Evolutionary conservation across 1,140 invertebrate genomes (phyloP), one percentile per base, ranked within the genome.

Genomic region (Maconellicoccus hirsutus): DNA sequence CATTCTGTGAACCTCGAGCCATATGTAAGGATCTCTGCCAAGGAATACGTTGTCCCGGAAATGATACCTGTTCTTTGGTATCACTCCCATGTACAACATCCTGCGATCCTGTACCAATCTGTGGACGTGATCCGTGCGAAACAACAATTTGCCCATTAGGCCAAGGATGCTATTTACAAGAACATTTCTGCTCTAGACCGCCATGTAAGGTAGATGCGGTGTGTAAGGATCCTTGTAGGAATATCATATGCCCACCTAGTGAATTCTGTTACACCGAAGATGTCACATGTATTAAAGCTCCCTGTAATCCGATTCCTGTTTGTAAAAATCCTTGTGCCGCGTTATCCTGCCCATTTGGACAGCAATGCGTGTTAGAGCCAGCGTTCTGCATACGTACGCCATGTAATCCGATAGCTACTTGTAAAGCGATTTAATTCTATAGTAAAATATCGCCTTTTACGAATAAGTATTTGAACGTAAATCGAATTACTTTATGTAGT

Each of bases 191-290:
- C 61, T 26, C 61, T 8, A 26, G 19, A 25, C 61, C 61, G 8
- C 61, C 21, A 4, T 25, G 61, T 66, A 10, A 8, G 19, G 61
- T 25, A 16, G 61, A 66, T 23, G 61, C 61, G 10, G 25, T 25
- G 6, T 66, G 61, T 16, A 10, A 22, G 6, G 61, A 66, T 66
- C 22, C 25, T 66, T 66, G 61, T 19, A 25, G 16, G 8, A 22
- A 16, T 23, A 19, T 66, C 19, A 8, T 19, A 10, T 66, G 61
- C 25, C 14, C 2, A 6, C 61, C 61, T 2, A 19, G 21, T 19
- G 25, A 66, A 66, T 66, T 25, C 19, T 66, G 61, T 26, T 66
- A 66, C 16, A 26, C 61, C 19, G 61, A 66, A 25, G 61, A 66
- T 10, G 61, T 66, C 2, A 23, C 21, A 3, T 66, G 61, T 66